These are phyloP conservation scores for Pseudorasbora parva DNA, from an alignment of 2,113 vertebrate genomes.

Conservation along the genomic window DNA sequence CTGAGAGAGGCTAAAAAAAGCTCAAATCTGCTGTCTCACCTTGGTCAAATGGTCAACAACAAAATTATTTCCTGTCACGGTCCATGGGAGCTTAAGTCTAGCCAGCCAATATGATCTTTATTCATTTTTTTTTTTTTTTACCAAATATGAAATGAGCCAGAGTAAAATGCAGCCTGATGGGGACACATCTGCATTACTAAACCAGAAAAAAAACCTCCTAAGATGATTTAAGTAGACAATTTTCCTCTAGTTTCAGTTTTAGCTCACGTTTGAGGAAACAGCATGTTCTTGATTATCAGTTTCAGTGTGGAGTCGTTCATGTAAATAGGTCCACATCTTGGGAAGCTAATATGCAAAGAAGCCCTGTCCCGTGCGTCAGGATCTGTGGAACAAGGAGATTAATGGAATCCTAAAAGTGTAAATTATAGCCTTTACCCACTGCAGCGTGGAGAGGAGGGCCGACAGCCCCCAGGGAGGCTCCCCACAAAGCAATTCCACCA, in stretches of 20 bases:
- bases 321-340: conserved; percentile 81
- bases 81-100: conserved; percentile 47
- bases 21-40: conserved; percentile 9
- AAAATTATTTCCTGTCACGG: conserved; percentile 53
- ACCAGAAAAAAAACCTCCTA: neutral
- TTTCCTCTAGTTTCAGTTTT: conserved; percentile 15
- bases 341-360: conserved; percentile 83
- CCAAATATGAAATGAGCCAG: conserved; percentile 52
- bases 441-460: conserved; percentile 69
- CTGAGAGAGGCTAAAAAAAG: conserved; percentile 43
- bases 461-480: conserved; percentile 72
- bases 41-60: conserved; percentile 52
- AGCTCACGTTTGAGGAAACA: conserved; percentile 59
- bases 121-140: conserved; percentile 34
- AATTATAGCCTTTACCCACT: conserved; percentile 80
- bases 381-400: conserved; percentile 75
- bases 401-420: conserved; percentile 85
- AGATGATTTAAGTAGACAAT: neutral
- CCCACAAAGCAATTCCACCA: conserved; percentile 80
- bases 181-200: conserved; percentile 38
- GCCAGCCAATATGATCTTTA: conserved; percentile 42
- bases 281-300: conserved; percentile 77
- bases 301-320: conserved; percentile 81
- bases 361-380: conserved; percentile 80
- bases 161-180: conserved; percentile 47